phyloP scores from a whole-genome alignment of 2,888 invertebrate species.

The Ophion obscuratus region DNA sequence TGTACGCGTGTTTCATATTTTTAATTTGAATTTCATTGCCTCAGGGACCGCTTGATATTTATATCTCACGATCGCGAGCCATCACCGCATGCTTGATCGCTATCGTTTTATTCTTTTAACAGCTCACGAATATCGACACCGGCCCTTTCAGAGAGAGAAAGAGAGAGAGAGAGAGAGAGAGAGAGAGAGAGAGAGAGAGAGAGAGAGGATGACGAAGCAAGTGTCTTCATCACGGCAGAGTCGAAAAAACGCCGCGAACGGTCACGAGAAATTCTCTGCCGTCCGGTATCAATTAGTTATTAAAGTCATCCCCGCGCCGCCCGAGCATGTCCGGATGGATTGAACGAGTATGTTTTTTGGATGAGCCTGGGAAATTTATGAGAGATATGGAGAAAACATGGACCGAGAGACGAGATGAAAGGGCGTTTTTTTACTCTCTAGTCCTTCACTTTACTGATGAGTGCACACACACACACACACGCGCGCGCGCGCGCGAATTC shows the following conservation, averaged over 20 bases:
- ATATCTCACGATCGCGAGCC: slow-evolving; percentile 2
- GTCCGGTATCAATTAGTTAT: no score
- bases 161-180: no score
- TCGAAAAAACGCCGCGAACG: neutral
- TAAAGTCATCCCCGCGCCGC: no score
- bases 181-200: neutral
- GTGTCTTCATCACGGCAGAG: neutral
- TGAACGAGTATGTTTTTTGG: no score
- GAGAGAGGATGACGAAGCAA: neutral
- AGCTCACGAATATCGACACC: neutral
- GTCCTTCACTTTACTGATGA: slow-evolving; percentile 2
- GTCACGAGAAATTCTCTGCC: no score
- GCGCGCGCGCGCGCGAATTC: neutral
- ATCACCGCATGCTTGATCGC: slow-evolving; percentile 1
- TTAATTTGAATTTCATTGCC: neutral
- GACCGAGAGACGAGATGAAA: neutral
- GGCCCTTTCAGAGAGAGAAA: no score
- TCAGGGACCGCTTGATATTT: neutral
- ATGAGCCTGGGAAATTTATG: no score
- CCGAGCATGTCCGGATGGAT: no score
- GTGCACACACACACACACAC: neutral
- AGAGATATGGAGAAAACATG: no score
- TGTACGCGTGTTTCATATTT: neutral
- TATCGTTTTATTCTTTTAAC: neutral
- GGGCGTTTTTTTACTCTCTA: slow-evolving; percentile 29